Evolutionary conservation across 2,113 vertebrate species (phyloP).

Genomic region (Xiphias gladius): DNA sequence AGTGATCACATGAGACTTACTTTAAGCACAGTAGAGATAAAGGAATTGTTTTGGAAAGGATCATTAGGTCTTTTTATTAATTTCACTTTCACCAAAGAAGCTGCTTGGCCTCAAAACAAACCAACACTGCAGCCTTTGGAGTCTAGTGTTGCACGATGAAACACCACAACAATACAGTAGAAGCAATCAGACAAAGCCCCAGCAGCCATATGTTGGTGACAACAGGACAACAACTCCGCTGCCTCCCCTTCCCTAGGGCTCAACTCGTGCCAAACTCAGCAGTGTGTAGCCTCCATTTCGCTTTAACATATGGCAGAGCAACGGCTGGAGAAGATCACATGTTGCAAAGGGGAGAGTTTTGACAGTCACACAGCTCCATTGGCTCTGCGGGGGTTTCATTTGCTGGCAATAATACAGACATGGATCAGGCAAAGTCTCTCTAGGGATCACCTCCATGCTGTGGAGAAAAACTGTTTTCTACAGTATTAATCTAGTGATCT

Average conservation of each 20-base stretch:
- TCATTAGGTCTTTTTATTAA: slow-evolving; percentile 75
- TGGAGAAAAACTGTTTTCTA: slow-evolving; percentile 66
- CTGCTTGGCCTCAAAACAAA: slow-evolving; percentile 51
- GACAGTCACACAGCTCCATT: slow-evolving; percentile 64
- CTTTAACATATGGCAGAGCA: slow-evolving; percentile 74
- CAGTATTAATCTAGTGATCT: slow-evolving; percentile 70
- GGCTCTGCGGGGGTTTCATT: slow-evolving; percentile 59
- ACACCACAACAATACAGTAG: slow-evolving; percentile 64
- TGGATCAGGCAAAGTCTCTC: slow-evolving; percentile 54
- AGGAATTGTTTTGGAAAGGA: slow-evolving; percentile 65
- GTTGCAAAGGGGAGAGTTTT: slow-evolving; percentile 63
- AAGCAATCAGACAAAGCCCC: slow-evolving; percentile 52
- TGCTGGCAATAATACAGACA: slow-evolving; percentile 58
- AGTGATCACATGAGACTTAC: slow-evolving; percentile 58
- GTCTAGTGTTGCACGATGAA: slow-evolving; percentile 27
- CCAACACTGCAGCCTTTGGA: slow-evolving; percentile 26
- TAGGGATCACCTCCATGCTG: slow-evolving; percentile 42
- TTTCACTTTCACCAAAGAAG: slow-evolving; percentile 50
- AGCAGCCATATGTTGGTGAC: slow-evolving; percentile 70
- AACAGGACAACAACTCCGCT: slow-evolving; percentile 50
- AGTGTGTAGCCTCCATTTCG: slow-evolving; percentile 52
- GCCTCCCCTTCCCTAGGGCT: slow-evolving; percentile 44
- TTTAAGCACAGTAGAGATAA: slow-evolving; percentile 63
- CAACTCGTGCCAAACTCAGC: slow-evolving; percentile 59
- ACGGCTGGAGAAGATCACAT: slow-evolving; percentile 49